Base-by-base conservation (phyloP, 1,140 invertebrate species). In the Drosophila watanabei region DNA sequence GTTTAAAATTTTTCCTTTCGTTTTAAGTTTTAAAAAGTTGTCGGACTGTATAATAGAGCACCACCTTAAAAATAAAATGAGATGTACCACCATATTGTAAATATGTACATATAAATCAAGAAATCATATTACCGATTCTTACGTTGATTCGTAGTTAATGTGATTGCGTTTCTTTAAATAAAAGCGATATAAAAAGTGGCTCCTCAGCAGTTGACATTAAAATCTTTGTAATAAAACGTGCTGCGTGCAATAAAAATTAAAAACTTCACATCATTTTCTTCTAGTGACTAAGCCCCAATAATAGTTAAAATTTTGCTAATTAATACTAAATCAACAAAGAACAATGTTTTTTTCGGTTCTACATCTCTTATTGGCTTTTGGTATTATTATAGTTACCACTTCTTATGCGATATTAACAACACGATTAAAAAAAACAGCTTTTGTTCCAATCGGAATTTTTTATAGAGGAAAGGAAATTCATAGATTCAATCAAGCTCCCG, bases 401-500 rank as follows among this genome's bases (percentile, higher is more conserved):
- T 87, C 84, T 10, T 87, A 83, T 41, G 10, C 37, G 14, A 37
- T 57, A 7, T 68, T 87, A 43, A 57, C 68, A 18, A 37, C 61
- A 2, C 54, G 59, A 28, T 35, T 51, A 24, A 80, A 75, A 11
- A 49, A 66, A 51, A 70, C 56, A 30, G 79, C 68, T 16, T 37
- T 14, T 28, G 46, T 77, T 8, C 35, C 6, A 33, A 59, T 48
- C 7, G 63, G 64, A 24, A 10, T 24, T n/a, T 46, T 45, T 4
- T 57, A 60, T 49, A 18, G 35, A 11, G 52, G 62, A 45, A 75
- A 76, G 59, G 14, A 30, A 13, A 49, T 59, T 9, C 33, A 24
- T 7, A 66, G 59, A 16, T 79, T 79, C 32, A 24, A 18, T 18
- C 92, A 85, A 75, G 94, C 95, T 0, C 95, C 95, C 13, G 96